Evolutionary conservation across 1,140 invertebrate species (phyloP).

Genomic region (Archivesica marissinica): DNA sequence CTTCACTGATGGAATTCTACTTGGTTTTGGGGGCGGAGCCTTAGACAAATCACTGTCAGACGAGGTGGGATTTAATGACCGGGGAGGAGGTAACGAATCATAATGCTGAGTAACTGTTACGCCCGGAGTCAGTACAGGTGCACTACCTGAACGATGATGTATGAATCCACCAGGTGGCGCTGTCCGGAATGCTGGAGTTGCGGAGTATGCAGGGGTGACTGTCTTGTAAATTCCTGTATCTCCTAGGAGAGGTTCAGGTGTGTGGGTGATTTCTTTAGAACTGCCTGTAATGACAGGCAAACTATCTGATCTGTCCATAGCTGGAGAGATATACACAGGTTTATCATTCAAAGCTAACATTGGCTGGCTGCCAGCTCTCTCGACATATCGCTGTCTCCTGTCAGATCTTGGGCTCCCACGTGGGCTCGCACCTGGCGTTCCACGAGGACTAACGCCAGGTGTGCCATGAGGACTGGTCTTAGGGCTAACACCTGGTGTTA

Average conservation of each 20-base stretch:
- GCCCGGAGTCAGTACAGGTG: constrained; percentile 85
- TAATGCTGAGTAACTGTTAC: constrained; percentile 70
- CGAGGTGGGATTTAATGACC: constrained; percentile 61
- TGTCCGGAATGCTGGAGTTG: not conserved
- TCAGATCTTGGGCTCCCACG: constrained; percentile 65
- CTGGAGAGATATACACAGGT: constrained; percentile 52
- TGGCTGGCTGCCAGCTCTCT: constrained; percentile 75
- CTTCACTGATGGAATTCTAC: constrained; percentile 86
- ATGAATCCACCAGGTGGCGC: constrained; percentile 73
- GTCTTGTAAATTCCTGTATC: constrained; percentile 55
- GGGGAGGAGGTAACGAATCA: constrained; percentile 34
- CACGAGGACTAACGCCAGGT: constrained; percentile 69
- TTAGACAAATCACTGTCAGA: constrained; percentile 79
- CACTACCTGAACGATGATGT: constrained; percentile 84
- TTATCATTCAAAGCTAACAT: constrained; percentile 68
- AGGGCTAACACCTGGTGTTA: constrained; percentile 8
- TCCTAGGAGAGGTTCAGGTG: not conserved
- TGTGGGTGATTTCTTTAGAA: constrained; percentile 29
- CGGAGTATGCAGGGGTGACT: constrained; percentile 11
- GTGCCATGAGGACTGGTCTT: constrained; percentile 65
- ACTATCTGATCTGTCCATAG: constrained; percentile 77
- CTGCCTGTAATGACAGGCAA: constrained; percentile 69
- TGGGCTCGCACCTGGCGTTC: constrained; percentile 66
- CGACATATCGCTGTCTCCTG: constrained; percentile 63
- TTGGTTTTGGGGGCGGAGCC: constrained; percentile 89